A percentile compares a stretch with the other conserved stretches of the same genome.
Conservation (phyloP, 2,113 vertebrate species). For the Papio anubis region DNA sequence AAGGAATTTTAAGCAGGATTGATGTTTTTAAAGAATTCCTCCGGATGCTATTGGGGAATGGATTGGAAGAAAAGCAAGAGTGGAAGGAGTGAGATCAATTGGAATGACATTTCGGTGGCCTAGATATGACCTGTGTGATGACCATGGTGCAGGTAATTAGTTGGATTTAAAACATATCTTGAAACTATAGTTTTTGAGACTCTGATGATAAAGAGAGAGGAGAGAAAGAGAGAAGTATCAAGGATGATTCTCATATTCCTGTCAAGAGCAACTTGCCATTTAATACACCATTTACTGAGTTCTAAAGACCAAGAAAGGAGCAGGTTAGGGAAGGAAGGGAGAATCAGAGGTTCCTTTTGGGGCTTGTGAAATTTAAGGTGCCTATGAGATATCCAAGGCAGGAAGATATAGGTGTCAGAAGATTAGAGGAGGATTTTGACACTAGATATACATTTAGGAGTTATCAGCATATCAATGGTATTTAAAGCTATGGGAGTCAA, state of each 20-base stretch:
- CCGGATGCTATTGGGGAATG: neutral
- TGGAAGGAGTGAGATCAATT: neutral
- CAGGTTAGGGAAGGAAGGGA: neutral
- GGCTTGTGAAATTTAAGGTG: neutral
- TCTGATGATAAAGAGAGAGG: neutral
- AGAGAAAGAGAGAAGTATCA: neutral
- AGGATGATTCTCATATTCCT: neutral
- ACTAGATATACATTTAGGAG: neutral
- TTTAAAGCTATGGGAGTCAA: neutral
- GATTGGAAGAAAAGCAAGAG: neutral
- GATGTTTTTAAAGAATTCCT: neutral
- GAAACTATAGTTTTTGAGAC: neutral
- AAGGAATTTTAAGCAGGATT: neutral
- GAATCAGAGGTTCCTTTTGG: neutral
- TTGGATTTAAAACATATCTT: neutral
- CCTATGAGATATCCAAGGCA: neutral
- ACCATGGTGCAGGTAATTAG: neutral
- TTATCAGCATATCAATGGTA: neutral
- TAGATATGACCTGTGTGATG: neutral
- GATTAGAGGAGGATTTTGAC: neutral
- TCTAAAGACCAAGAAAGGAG: neutral
- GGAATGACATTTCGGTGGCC: neutral
- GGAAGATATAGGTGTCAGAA: neutral
- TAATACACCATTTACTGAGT: neutral
- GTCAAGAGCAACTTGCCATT: neutral